These are phyloP conservation scores for Eubucco bourcierii DNA, from an alignment of 2,113 vertebrate species.

Conservation along the genomic window DNA sequence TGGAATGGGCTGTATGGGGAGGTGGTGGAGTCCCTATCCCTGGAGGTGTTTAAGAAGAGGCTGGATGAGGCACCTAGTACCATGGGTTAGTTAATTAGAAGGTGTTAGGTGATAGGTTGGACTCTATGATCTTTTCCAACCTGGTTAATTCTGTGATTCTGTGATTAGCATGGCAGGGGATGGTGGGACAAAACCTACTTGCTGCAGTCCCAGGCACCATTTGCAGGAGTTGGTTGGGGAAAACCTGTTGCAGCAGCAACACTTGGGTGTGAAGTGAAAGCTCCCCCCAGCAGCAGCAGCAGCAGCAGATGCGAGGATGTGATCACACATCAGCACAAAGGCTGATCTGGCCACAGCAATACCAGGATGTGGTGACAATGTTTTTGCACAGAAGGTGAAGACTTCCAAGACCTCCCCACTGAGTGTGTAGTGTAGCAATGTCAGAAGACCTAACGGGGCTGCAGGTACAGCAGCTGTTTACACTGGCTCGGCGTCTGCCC, in stretches of 20 bases:
- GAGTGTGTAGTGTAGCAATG: background rate
- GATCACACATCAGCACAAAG: background rate
- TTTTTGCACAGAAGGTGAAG: background rate
- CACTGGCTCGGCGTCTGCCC: accelerated
- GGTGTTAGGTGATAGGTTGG: no score
- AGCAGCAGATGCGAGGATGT: accelerated
- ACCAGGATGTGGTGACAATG: accelerated
- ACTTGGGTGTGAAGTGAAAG: background rate
- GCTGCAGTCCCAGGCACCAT: background rate
- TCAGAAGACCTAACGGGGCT: background rate
- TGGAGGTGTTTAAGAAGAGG: no score
- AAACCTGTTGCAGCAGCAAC: background rate
- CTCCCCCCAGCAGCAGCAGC: accelerated
- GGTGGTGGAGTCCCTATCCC: no score
- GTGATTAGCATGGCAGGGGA: background rate
- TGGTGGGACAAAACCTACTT: background rate
- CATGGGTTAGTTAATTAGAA: no score
- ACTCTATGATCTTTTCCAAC: no score
- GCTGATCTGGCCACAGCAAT: background rate
- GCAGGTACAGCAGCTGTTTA: background rate
- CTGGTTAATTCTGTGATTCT: no score
- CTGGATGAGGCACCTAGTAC: no score
- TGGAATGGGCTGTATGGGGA: no score
- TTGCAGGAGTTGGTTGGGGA: background rate
- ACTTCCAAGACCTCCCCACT: background rate